Percentiles rank a stretch among this genome's conserved stretches.
Evolutionary conservation across 2,113 vertebrate species (phyloP).

Genomic region (Etia nguti): DNA sequence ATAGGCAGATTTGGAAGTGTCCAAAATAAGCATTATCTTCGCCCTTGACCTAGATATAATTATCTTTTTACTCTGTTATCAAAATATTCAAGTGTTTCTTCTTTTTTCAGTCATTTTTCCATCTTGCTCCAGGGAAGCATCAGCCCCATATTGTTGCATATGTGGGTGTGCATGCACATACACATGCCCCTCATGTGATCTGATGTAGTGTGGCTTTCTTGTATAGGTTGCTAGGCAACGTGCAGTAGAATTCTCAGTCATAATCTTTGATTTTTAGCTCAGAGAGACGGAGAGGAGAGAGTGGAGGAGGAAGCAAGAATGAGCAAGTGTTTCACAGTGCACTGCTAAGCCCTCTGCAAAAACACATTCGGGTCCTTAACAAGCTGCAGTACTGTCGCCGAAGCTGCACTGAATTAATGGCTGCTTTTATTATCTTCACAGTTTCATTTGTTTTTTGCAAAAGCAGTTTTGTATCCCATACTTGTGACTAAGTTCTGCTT

Average conservation of each 20-base stretch:
- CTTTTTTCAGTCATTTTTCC: background rate
- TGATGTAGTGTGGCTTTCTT: conserved; percentile 66
- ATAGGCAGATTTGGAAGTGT: background rate
- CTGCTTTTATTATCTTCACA: background rate
- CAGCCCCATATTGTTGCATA: conserved; percentile 16
- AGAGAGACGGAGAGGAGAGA: conserved; percentile 32
- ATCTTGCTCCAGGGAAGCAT: conserved; percentile 15
- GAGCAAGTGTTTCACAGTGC: conserved; percentile 24
- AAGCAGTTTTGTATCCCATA: background rate
- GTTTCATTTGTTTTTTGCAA: background rate
- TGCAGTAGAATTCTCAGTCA: conserved; percentile 56
- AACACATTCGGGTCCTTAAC: background rate
- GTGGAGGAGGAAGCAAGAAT: conserved; percentile 26
- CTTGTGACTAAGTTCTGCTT: background rate
- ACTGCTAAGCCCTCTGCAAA: background rate
- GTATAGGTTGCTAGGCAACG: conserved; percentile 72
- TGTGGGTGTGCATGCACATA: conserved; percentile 28
- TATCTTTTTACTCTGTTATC: background rate
- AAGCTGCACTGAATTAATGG: background rate
- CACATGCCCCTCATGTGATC: conserved; percentile 52
- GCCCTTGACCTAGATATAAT: background rate
- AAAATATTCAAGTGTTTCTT: background rate
- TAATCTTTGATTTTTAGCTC: conserved; percentile 64
- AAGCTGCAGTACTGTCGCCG: background rate
- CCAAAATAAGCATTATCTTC: background rate